Base-by-base conservation (phyloP, 1,140 invertebrate genomes). In the Drosophila jambulina region DNA sequence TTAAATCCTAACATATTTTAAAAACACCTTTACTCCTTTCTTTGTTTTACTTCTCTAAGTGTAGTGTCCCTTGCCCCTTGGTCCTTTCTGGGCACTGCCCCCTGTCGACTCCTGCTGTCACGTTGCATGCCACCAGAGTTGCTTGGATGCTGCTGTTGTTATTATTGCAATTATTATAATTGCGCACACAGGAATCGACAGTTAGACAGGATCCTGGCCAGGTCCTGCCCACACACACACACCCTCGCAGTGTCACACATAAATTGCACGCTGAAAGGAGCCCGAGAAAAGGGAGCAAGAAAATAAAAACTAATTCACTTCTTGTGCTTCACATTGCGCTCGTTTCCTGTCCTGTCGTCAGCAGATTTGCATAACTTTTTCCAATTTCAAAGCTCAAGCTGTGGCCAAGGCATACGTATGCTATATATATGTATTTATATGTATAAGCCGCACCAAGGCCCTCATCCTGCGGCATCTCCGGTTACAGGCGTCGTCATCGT, bases 101-200 rank as follows among this genome's bases (percentile, higher is more conserved):
- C 36, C 58, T 36, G 48, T 27, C 42, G 32, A 21, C 76, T 67
- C 36, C 70, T 67, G 59, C 71, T 42, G 67, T 86, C 82, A 82
- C 70, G 71, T 75, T 84, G 74, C 80, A 75, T 64, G 82, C 77
- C 82, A 84, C 56, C 78, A 68, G 53, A 82, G 75, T 65, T 64
- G 77, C 49, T 51, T 68, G 48, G 67, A 38, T 48, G 45, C 27
- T 51, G 70, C 64, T 87, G 60, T 81, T 90, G 59, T 69, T 87
- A 88, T 88, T 88, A 81, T 75, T 84, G 84, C 81, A 88, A 88
- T 88, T 88, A 88, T 88, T 64, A 88, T 88, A 88, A 88, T 88
- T 88, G 84, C 74, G 85, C 72, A 83, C 84, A 77, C 83, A 84
- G 67, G 19, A 78, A 88, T 88, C 85, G 85, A 84, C 85, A 88